Evolutionary conservation across 2,113 vertebrate genomes (phyloP).

Genomic region (Pterocles gutturalis): DNA sequence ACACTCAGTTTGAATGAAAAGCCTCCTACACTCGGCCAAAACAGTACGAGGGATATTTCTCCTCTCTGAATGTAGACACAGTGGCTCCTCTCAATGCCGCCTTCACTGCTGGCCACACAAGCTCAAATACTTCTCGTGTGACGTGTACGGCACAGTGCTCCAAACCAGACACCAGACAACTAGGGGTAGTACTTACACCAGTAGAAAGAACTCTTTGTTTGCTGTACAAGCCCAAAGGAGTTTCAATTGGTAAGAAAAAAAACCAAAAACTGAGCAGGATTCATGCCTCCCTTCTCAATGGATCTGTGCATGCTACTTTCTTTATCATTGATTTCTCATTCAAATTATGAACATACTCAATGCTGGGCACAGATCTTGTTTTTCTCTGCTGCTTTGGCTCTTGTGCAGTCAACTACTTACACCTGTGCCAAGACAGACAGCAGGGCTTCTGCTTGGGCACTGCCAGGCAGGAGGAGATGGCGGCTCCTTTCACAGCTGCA

Average conservation of each 20-base stretch:
- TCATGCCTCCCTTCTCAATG: background rate
- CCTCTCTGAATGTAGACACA: background rate
- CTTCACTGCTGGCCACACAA: background rate
- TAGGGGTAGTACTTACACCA: background rate
- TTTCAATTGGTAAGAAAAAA: background rate
- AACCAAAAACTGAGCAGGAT: background rate
- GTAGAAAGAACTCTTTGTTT: background rate
- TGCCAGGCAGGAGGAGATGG: background rate
- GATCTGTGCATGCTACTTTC: rapidly evolving
- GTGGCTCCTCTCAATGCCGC: background rate
- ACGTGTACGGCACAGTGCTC: rapidly evolving
- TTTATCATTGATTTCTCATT: background rate
- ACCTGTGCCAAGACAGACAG: background rate
- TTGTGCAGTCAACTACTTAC: background rate
- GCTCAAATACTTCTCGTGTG: background rate
- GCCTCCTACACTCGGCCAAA: background rate
- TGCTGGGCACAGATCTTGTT: background rate
- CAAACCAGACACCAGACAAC: background rate
- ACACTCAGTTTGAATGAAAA: background rate
- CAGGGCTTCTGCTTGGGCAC: background rate
- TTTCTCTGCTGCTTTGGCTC: background rate
- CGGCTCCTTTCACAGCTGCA: background rate
- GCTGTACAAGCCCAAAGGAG: background rate
- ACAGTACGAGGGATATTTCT: background rate
- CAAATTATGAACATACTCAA: background rate